Evolutionary conservation across 2,888 invertebrate genomes (phyloP).

Genomic region (Biston betularia): DNA sequence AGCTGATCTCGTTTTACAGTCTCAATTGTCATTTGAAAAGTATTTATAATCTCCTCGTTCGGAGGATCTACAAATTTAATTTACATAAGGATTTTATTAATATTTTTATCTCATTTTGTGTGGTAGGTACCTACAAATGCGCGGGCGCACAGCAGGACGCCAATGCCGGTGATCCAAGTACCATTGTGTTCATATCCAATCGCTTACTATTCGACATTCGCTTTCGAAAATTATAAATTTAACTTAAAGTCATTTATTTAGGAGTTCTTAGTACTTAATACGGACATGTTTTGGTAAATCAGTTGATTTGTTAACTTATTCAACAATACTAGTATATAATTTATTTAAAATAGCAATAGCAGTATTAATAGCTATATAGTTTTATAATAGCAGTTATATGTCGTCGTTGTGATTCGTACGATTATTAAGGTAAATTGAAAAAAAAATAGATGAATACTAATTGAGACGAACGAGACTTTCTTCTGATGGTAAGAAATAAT

Average conservation of each 20-base stretch:
- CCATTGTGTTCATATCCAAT: conserved; percentile 80
- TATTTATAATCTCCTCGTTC: conserved; percentile 60
- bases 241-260: conserved; percentile 59
- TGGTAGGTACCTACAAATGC: conserved; percentile 57
- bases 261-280: conserved; percentile 25
- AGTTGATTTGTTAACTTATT: too few relatives aligned
- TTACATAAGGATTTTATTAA: conserved; percentile 81
- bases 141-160: conserved; percentile 73
- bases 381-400: too few relatives aligned
- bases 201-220: conserved; percentile 76
- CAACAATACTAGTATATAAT: too few relatives aligned
- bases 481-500: too few relatives aligned
- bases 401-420: too few relatives aligned
- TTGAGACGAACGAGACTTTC: too few relatives aligned
- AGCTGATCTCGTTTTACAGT: conserved; percentile 42
- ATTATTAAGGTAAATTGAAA: too few relatives aligned
- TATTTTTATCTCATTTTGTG: conserved; percentile 76
- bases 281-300: too few relatives aligned
- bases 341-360: too few relatives aligned
- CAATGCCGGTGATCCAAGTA: conserved; percentile 61
- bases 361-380: too few relatives aligned
- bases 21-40: conserved; percentile 56
- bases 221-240: conserved; percentile 79
- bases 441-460: too few relatives aligned
- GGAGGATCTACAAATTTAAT: conserved; percentile 77